Conservation (phyloP, 2,888 invertebrate genomes). For the Drosophila helvetica region DNA sequence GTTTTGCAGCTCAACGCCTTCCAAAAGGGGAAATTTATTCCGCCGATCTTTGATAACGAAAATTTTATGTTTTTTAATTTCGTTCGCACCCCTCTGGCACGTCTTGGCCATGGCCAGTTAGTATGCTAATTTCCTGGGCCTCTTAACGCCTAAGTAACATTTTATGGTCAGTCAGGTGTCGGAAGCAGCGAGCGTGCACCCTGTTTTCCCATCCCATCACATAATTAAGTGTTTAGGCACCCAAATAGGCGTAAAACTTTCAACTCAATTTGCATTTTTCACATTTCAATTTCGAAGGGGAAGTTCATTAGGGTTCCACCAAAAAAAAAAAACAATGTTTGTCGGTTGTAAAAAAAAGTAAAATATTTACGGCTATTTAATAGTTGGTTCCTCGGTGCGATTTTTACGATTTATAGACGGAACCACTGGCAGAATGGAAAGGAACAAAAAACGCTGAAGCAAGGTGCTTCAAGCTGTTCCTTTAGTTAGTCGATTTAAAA, state of each 20-base stretch:
- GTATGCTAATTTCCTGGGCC: conserved; percentile 69
- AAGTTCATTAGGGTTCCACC: not conserved
- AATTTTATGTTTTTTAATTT: conserved; percentile 64
- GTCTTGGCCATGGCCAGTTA: conserved; percentile 57
- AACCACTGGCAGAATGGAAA: not conserved
- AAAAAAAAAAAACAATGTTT: conserved; percentile 35
- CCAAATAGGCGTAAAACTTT: conserved; percentile 67
- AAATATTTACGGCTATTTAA: conserved; percentile 66
- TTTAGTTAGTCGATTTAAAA: conserved; percentile 73
- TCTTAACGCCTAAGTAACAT: conserved; percentile 47
- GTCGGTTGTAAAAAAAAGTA: conserved; percentile 53
- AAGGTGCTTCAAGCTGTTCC: conserved; percentile 31
- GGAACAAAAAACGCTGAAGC: conserved; percentile 11
- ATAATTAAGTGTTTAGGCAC: conserved; percentile 76
- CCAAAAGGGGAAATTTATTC: conserved; percentile 61
- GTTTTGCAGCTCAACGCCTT: conserved; percentile 76
- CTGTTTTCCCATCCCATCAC: conserved; percentile 12
- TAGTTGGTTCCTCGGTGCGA: conserved; percentile 57
- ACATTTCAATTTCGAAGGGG: conserved; percentile 50
- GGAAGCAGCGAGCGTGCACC: conserved; percentile 7
- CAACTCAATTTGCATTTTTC: conserved; percentile 78
- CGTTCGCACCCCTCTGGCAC: conserved; percentile 53
- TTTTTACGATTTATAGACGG: conserved; percentile 58
- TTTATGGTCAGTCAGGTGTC: conserved; percentile 66
- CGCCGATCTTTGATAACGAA: conserved; percentile 55